phyloP scores from a whole-genome alignment of 2,113 vertebrate species.

The Caranx ignobilis region DNA sequence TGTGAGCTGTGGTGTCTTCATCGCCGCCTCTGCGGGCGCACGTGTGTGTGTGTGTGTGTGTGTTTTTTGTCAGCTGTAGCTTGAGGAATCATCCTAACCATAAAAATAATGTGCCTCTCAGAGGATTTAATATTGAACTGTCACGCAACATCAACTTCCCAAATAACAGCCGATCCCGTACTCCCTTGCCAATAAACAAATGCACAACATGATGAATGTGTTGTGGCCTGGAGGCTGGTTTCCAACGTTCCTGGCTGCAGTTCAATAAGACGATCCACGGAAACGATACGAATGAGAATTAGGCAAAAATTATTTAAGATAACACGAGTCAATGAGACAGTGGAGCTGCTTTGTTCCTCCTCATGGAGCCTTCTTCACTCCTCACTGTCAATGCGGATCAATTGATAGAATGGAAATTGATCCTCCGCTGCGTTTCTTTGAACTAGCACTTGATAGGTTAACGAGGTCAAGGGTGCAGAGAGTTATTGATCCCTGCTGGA shows the following conservation, averaged over 20 bases:
- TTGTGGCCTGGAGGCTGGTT: slow-evolving; percentile 30
- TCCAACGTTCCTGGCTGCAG: slow-evolving; percentile 19
- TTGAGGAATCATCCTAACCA: slow-evolving; percentile 13
- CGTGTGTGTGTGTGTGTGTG: background rate
- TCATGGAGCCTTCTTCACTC: background rate
- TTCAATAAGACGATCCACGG: slow-evolving; percentile 10
- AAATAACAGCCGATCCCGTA: slow-evolving; percentile 46
- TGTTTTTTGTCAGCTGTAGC: slow-evolving; percentile 3
- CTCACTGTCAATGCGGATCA: background rate
- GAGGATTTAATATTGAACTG: slow-evolving; percentile 68
- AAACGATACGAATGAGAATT: slow-evolving; percentile 34
- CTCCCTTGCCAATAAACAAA: slow-evolving; percentile 55
- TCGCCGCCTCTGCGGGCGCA: background rate
- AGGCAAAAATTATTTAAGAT: slow-evolving; percentile 8
- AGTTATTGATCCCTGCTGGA: slow-evolving; percentile 30
- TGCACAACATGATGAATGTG: slow-evolving; percentile 44
- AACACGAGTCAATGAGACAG: background rate
- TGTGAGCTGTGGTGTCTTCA: background rate
- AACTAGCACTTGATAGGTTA: slow-evolving; percentile 5
- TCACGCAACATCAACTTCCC: slow-evolving; percentile 63
- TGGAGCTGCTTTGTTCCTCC: accelerated
- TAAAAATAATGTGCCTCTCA: slow-evolving; percentile 47
- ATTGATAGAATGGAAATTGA: slow-evolving; percentile 29
- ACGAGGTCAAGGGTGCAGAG: slow-evolving; percentile 18
- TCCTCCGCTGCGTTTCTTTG: slow-evolving; percentile 8